Percentiles rank a stretch among this genome's conserved stretches.
Conservation (phyloP, 1,140 invertebrate species). For the Nephila pilipes region DNA sequence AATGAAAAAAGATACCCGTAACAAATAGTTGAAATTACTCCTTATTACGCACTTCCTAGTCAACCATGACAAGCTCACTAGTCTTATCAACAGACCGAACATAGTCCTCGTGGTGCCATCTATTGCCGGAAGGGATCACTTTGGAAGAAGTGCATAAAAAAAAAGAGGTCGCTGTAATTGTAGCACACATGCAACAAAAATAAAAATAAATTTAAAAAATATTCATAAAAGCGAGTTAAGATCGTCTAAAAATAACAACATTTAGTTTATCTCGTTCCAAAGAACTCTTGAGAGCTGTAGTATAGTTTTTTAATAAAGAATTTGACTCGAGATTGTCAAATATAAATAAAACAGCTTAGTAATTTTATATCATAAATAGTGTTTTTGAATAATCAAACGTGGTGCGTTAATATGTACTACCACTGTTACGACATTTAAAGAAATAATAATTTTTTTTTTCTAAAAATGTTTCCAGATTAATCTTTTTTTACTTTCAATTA, state of each 20-base stretch:
- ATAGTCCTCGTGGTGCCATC: neutral
- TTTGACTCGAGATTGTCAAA: neutral
- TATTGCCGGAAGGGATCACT: neutral
- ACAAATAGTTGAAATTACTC: neutral
- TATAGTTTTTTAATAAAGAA: conserved; percentile 8
- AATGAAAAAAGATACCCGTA: neutral
- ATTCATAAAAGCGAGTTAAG: neutral
- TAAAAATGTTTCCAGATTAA: too few relatives aligned
- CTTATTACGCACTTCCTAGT: neutral
- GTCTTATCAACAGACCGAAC: neutral
- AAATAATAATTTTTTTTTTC: too few relatives aligned
- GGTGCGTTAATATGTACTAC: neutral
- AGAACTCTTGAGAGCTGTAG: neutral
- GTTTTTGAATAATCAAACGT: neutral
- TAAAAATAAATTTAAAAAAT: neutral
- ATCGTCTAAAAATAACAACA: neutral
- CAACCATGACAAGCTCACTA: neutral
- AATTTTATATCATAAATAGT: too few relatives aligned
- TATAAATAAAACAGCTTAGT: neutral
- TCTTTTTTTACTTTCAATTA: too few relatives aligned
- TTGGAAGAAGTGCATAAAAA: neutral
- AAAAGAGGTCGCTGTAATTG: neutral
- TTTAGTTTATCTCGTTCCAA: neutral
- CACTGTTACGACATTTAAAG: too few relatives aligned
- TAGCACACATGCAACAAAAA: neutral